phyloP scores from a whole-genome alignment of 2,797 vertebrate genomes.

The Sebastes hubbsi region DNA sequence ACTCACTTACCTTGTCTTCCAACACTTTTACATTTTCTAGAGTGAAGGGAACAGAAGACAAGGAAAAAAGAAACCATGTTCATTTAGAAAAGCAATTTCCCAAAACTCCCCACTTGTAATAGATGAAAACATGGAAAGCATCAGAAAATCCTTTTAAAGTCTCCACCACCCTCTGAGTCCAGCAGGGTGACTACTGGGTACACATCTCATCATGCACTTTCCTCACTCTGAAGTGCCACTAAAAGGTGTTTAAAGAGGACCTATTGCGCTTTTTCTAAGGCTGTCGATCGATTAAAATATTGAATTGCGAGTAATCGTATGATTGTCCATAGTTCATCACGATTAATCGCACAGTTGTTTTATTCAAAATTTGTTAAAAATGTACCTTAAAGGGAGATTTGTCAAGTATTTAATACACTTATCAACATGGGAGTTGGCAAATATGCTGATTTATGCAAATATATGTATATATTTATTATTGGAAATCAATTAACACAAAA shows the following conservation, averaged over 20 bases:
- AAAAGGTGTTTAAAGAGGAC: background rate
- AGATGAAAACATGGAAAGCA: conserved; percentile 15
- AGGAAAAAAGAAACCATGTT: background rate
- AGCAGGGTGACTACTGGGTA: conserved; percentile 47
- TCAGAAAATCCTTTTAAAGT: conserved; percentile 62
- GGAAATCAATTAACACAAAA: too few species aligned
- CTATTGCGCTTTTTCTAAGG: too few species aligned
- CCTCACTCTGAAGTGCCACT: background rate
- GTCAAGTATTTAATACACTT: too few species aligned
- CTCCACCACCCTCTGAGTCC: conserved; percentile 45
- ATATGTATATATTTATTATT: too few species aligned
- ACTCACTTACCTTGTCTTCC: conserved; percentile 2
- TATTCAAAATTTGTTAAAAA: too few species aligned
- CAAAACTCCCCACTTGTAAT: background rate
- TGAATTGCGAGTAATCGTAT: too few species aligned
- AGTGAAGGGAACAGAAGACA: background rate
- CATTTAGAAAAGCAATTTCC: background rate
- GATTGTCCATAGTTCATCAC: too few species aligned
- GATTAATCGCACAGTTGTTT: too few species aligned
- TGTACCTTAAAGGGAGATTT: too few species aligned
- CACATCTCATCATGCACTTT: conserved; percentile 42
- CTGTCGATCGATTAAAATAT: too few species aligned
- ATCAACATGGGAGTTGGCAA: too few species aligned
- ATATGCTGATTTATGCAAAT: too few species aligned
- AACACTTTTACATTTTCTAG: background rate